Evolutionary conservation across 1,140 invertebrate genomes (phyloP), one percentile per base, ranked within the genome.

Genomic region (Trachymyrmex cornetzi): DNA sequence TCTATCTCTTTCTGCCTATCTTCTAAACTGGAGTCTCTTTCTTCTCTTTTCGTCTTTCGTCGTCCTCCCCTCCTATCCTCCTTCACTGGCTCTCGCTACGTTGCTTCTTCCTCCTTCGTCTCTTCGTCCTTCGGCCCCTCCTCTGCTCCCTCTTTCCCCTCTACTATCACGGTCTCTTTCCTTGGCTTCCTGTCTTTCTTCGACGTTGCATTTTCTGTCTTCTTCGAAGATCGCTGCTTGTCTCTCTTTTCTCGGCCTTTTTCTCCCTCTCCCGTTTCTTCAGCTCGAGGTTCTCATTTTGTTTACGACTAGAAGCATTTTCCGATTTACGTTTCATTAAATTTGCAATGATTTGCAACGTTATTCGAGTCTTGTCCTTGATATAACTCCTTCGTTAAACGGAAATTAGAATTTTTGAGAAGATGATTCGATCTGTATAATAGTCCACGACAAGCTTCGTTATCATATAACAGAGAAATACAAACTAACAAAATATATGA

Each of bases 241-340:
- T 71, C 69, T 89, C 88, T 87, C 12, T 87, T 57, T 87, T 61
- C 67, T 69, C n/a, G 16, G 12, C 5, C 27, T 64, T 59, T 79
- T n/a, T 53, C n/a, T 63, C 55, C 63, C 64, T 63, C 48, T 61
- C 66, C 38, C 12, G 5, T 9, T 14, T 16, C 61, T 30, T 67
- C 50, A 19, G 57, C 66, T 72, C 75, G 69, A 66, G 75, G 75
- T 77, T 90, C 90, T 88, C 91, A 90, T 90, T 90, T 92, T 91
- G 80, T 91, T 91, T 89, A 91, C 63, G 57, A 81, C 74, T 27
- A 24, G 57, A 19, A 38, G 7, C 22, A 59, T 75, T 50, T 63
- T 61, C 24, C 48, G 19, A 30, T 30, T 69, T 16, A 30, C 34
- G 14, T 61, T 34, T 63, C 19, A 3, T 72, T 27, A 48, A 59